A percentile compares a stretch with the other conserved stretches of the same genome.
Evolutionary conservation across 2,797 vertebrate genomes (phyloP).

Genomic region (Artibeus lituratus): DNA sequence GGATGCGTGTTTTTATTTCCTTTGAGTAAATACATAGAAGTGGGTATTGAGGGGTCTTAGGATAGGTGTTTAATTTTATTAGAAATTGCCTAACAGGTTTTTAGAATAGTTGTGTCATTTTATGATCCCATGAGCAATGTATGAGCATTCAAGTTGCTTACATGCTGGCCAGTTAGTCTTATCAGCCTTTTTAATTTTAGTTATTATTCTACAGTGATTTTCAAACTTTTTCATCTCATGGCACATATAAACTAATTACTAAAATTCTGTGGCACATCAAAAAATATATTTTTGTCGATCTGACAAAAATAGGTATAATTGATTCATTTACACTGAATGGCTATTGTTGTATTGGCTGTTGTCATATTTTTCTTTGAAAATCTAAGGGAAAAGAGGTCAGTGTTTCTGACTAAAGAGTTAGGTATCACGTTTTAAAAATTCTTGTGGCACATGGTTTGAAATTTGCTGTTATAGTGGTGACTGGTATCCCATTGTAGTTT

Average conservation of each 20-base stretch:
- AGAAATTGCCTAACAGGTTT: neutral
- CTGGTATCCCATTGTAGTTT: neutral
- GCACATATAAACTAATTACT: neutral
- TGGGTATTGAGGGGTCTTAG: neutral
- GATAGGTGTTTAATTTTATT: neutral
- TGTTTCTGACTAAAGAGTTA: neutral
- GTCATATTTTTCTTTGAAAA: neutral
- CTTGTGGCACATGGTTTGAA: neutral
- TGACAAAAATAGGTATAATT: neutral
- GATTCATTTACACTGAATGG: neutral
- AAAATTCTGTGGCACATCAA: neutral
- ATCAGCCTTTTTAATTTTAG: neutral
- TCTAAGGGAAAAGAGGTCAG: neutral
- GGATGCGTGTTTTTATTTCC: neutral
- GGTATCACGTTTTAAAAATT: neutral
- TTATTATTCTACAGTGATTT: neutral
- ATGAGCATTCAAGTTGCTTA: neutral
- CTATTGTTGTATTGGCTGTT: neutral
- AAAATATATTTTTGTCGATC: neutral
- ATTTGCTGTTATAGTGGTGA: neutral
- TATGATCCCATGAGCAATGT: neutral
- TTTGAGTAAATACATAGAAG: neutral
- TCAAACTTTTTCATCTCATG: neutral
- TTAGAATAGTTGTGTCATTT: neutral
- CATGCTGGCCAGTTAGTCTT: neutral